Evolutionary conservation across 2,797 vertebrate species (phyloP), one percentile per base, ranked within the genome.

Genomic region (Catostomus latipinnis): DNA sequence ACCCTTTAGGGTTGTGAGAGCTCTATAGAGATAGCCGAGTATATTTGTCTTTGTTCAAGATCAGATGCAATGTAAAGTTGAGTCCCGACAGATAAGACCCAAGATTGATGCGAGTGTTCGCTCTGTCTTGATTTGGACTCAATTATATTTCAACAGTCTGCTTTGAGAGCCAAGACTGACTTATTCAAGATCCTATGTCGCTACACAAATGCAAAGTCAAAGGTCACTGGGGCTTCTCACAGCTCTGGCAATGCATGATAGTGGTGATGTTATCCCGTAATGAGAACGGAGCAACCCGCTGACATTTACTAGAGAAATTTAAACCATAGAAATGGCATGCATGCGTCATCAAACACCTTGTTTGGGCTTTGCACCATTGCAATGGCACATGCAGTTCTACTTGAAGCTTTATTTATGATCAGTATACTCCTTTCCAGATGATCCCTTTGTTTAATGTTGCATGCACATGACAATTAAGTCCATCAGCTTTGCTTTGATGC

Each of bases 371-470:
- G 85, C 86, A 81, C 84, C 78, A 45, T 76, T 82, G 83, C 58
- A 80, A 74, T 72, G 72, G 67, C 80, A 82, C 83, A 89, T 88
- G 88, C 82, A 86, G 84, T 89, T 90, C 86, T 92, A 91, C 91
- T 91, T 91, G 86, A 90, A 89, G 90, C 80, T 71, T 80, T 84
- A 88, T 90, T 91, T 85, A 88, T 90, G 80, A 86, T 82, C 77
- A 82, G 90, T 90, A 86, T 89, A 74, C 86, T 87, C 62, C 78
- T 86, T 91, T 89, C 90, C 92, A 92, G 90, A 93, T 91, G 89
- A 84, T 87, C 82, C 77, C 6, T 78, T 86, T 85, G 82, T 80
- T 85, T 71, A 78, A 84, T 65, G 68, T 81, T 74, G 76, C 83
- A 88, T 88, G 86, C 84, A 82, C 87, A 88, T 85, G 81, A 87